Evolutionary conservation across 2,113 vertebrate species (phyloP).

Genomic region (Myrmophylax atrothorax): DNA sequence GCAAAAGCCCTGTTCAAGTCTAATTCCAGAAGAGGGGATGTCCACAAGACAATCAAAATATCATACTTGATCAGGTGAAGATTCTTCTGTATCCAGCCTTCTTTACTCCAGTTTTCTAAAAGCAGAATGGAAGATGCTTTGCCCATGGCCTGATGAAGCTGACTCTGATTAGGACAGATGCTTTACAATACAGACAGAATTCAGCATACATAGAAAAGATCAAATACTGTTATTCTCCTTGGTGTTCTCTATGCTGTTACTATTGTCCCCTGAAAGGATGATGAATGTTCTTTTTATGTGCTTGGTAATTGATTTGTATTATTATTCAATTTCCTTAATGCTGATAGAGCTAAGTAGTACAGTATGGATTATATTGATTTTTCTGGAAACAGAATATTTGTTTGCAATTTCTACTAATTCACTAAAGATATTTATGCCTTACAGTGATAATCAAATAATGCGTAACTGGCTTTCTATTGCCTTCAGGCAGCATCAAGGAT

Average conservation of each 20-base stretch:
- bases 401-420: neutral
- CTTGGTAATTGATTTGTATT: neutral
- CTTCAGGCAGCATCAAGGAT: neutral
- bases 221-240: neutral
- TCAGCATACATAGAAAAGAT: neutral
- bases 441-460: neutral
- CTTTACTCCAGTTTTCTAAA: neutral
- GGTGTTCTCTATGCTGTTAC: neutral
- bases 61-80: neutral
- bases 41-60: neutral
- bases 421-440: neutral
- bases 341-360: neutral
- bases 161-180: neutral
- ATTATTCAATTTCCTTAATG: neutral
- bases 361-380: constrained; percentile 6
- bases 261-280: neutral
- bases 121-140: neutral
- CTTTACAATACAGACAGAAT: neutral
- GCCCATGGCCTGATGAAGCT: neutral
- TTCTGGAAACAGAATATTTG: neutral
- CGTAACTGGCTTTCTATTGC: neutral
- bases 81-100: neutral
- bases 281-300: neutral
- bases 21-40: neutral
- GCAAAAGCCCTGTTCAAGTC: neutral